These are phyloP conservation scores for Flexamia atlantica DNA, from an alignment of 2,888 invertebrate species.

Conservation along the genomic window DNA sequence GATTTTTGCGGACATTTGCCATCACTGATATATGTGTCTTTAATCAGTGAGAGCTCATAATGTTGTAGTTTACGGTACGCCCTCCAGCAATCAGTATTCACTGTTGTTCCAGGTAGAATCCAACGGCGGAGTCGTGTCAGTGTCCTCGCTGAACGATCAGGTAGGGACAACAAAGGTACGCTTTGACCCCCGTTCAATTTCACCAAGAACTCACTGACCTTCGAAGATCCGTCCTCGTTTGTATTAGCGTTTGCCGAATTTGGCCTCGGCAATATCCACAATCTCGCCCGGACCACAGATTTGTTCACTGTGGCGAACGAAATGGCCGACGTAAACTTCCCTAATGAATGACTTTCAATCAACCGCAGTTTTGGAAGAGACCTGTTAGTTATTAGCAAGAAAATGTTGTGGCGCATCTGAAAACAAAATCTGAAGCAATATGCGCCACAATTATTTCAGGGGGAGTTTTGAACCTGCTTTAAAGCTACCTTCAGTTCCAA, in stretches of 20 bases:
- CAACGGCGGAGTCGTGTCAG: neutral
- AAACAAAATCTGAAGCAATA: neutral
- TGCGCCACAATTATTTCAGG: neutral
- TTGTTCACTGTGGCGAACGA: neutral
- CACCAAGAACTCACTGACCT: conserved; percentile 44
- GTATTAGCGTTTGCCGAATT: conserved; percentile 61
- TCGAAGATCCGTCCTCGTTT: conserved; percentile 13
- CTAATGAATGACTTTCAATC: conserved; percentile 56
- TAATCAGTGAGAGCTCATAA: neutral
- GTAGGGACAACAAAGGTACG: neutral
- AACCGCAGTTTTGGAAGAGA: neutral
- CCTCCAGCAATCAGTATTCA: conserved; percentile 3
- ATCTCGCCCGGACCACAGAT: conserved; percentile 51
- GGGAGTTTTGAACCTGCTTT: neutral
- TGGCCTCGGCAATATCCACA: conserved; percentile 55
- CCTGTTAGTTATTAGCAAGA: neutral
- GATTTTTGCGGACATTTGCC: no score
- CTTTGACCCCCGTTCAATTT: conserved; percentile 12
- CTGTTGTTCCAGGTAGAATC: neutral
- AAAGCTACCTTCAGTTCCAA: neutral
- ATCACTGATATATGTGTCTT: no score
- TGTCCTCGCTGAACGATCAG: neutral
- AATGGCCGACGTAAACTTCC: conserved; percentile 53
- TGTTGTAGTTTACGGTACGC: neutral
- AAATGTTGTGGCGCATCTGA: neutral